phyloP scores from a whole-genome alignment of 1,140 invertebrate species.

The Melipona quadrifasciata region DNA sequence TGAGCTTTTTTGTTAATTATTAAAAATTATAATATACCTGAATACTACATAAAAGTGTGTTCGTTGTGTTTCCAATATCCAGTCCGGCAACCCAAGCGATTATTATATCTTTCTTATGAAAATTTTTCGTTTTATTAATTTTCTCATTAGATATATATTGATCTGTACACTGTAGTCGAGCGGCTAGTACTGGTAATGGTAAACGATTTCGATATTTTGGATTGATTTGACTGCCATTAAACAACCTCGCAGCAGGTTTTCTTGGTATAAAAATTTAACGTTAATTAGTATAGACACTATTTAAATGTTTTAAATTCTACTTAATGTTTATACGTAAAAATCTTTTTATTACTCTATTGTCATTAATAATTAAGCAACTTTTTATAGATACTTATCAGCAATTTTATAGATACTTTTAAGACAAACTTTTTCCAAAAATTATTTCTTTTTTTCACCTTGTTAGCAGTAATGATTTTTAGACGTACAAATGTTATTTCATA shows the following conservation, averaged over 20 bases:
- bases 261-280: slow-evolving; percentile 51
- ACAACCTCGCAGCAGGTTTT: slow-evolving; percentile 71
- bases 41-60: slow-evolving; percentile 74
- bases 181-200: slow-evolving; percentile 75
- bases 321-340: not conserved
- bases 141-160: slow-evolving; percentile 45
- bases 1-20: slow-evolving; percentile 13
- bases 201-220: slow-evolving; percentile 76
- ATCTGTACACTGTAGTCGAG: slow-evolving; percentile 69
- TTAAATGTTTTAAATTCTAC: not conserved
- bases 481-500: not conserved
- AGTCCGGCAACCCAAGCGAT: slow-evolving; percentile 78
- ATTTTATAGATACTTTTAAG: not conserved
- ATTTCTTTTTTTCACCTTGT: not conserved
- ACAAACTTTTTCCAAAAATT: not conserved
- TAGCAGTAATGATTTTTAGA: not conserved
- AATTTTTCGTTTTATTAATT: slow-evolving; percentile 52
- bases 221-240: slow-evolving; percentile 76
- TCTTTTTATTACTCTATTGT: not conserved
- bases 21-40: slow-evolving; percentile 74
- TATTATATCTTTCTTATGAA: slow-evolving; percentile 69
- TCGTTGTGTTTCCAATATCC: slow-evolving; percentile 69
- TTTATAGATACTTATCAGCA: not conserved
- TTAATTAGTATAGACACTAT: not conserved
- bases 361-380: not conserved